phyloP scores from a whole-genome alignment of 2,113 vertebrate genomes.

The Picathartes gymnocephalus region DNA sequence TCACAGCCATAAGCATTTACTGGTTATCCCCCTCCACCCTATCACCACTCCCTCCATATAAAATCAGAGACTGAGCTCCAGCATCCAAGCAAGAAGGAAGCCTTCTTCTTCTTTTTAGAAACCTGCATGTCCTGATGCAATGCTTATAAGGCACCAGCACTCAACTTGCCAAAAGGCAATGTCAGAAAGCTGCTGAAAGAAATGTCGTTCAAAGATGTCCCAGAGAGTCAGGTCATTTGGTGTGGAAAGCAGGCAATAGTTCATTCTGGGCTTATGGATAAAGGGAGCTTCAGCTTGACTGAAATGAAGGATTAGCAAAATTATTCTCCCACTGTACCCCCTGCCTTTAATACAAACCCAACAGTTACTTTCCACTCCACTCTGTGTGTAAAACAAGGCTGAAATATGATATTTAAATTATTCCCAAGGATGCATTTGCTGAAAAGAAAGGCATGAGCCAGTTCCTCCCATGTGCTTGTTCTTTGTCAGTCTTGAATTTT shows the following conservation, averaged over 20 bases:
- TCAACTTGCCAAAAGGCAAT: constrained; percentile 33
- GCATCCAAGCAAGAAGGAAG: not conserved
- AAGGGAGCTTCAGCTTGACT: constrained; percentile 21
- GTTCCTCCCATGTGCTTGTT: constrained; percentile 59
- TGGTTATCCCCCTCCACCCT: constrained; percentile 27
- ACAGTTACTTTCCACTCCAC: constrained; percentile 51
- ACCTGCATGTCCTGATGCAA: not conserved
- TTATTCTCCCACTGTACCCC: not conserved
- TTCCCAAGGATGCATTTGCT: constrained; percentile 70
- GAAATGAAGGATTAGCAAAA: constrained; percentile 43
- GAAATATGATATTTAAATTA: constrained; percentile 75
- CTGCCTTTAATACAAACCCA: constrained; percentile 62
- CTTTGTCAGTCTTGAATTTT: constrained; percentile 66
- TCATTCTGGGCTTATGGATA: constrained; percentile 20
- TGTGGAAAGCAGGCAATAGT: constrained; percentile 28
- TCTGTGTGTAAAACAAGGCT: constrained; percentile 67
- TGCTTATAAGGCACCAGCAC: not conserved
- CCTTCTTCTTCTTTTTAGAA: not conserved
- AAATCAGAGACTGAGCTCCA: not conserved
- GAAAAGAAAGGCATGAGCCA: constrained; percentile 69
- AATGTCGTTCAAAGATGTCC: constrained; percentile 43
- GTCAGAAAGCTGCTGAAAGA: constrained; percentile 53
- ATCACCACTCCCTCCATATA: constrained; percentile 31
- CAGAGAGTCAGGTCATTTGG: constrained; percentile 45
- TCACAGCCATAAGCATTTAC: constrained; percentile 20